These are phyloP conservation scores for Polypterus senegalus DNA, from an alignment of 2,113 vertebrate genomes.

Conservation along the genomic window DNA sequence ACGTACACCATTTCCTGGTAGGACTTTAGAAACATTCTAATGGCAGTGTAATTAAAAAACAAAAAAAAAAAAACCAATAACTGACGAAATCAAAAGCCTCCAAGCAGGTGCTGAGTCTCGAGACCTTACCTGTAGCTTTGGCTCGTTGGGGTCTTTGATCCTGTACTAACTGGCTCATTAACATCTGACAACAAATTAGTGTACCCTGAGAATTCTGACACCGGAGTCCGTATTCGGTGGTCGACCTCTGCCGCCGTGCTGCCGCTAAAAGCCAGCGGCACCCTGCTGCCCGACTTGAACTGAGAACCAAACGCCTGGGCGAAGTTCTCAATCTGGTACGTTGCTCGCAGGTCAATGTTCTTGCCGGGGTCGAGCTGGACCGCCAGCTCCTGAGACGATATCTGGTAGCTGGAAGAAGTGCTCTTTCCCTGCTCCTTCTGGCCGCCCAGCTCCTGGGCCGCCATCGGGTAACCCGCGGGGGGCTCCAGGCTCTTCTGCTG, in stretches of 20 bases:
- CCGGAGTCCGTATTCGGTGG: conserved; percentile 91
- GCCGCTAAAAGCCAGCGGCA: conserved; percentile 80
- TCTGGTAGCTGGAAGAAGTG: conserved; percentile 70
- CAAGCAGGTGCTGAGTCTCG: conserved; percentile 47
- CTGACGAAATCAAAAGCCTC: conserved; percentile 33
- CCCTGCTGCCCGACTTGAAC: conserved; percentile 92
- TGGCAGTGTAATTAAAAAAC: conserved; percentile 90
- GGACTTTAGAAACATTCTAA: conserved; percentile 93
- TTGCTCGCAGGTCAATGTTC: conserved; percentile 70
- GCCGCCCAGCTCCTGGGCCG: conserved; percentile 77
- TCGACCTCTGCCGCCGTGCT: conserved; percentile 84
- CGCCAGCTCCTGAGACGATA: conserved; percentile 77
- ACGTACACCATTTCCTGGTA: conserved; percentile 89
- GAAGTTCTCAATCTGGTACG: conserved; percentile 98
- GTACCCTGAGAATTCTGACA: conserved; percentile 99
- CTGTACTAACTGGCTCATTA: conserved; percentile 91
- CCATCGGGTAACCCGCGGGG: conserved; percentile 72
- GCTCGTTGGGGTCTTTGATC: conserved; percentile 96
- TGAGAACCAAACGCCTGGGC: conserved; percentile 98
- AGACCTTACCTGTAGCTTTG: conserved; percentile 98
- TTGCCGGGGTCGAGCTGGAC: conserved; percentile 79
- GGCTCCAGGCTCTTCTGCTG: conserved; percentile 70
- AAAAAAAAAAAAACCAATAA: conserved; percentile 55
- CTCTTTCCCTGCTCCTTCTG: conserved; percentile 83
- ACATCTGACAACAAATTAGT: conserved; percentile 97